Base-by-base conservation (phyloP, 2,113 vertebrate genomes). In the Myiopsitta monachus region DNA sequence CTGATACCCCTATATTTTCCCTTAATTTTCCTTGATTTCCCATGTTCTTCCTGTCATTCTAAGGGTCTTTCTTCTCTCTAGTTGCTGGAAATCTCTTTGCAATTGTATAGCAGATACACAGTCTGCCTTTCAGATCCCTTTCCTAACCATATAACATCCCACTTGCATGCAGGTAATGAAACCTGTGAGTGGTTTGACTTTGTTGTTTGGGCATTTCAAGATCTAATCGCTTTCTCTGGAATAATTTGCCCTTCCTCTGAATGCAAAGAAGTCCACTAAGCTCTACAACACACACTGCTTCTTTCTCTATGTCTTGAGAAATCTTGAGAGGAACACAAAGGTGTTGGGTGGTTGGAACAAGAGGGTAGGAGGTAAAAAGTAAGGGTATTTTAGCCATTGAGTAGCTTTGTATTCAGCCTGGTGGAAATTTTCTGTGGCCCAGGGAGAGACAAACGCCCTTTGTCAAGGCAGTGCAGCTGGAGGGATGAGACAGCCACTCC, bases 71-170 rank as follows among this genome's bases (percentile, higher is more conserved):
- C 39, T 72, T 18, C 75, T 79, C 22, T 76, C 33, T 41, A 13
- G 14, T 11, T 52, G 7, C 1, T 73, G 30, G 36, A 80, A 90
- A 57, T 44, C 8, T 69, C 57, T 66, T 66, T 51, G 38, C 12
- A 44, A 41, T 21, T 30, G 9, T 16, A 12, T 2, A 69, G 23
- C 11, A 73, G 64, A 41, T 19, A 24, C 2, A 44, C 14, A 0
- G 0, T 9, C 15, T 66, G 33, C 36, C 26, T 90, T 91, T 90
- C 44, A 84, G 68, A 49, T 4, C 11, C 46, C 27, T 36, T 80
- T 70, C 43, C 72, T 5, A 5, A 11, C 14, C 15, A 11, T 22
- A 2, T 18, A 33, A 49, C 26, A 54, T 39, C 36, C 30, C 33
- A 41, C 24, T 51, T 52, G 13, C 7, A 13, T 2, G 11, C n/a